Conservation (phyloP, 1,140 invertebrate genomes). For the Calephelis virginiensis region DNA sequence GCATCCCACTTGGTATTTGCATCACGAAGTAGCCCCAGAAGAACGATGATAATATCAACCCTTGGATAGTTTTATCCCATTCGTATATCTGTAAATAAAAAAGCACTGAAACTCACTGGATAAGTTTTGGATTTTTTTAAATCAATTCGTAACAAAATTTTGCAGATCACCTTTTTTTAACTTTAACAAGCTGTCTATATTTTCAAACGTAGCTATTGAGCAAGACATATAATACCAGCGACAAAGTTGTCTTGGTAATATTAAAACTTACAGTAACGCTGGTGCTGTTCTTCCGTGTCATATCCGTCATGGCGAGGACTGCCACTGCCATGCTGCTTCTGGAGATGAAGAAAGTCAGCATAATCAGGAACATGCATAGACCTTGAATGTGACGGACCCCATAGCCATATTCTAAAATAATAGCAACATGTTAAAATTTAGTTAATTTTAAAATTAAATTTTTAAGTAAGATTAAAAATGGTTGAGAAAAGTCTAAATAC, state of each 20-base stretch:
- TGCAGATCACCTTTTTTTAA: too few relatives aligned
- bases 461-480: too few relatives aligned
- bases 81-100: constrained; percentile 44
- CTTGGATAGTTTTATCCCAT: constrained; percentile 70
- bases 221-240: too few relatives aligned
- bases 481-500: too few relatives aligned
- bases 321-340: constrained; percentile 59
- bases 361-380: constrained; percentile 52
- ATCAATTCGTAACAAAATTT: too few relatives aligned
- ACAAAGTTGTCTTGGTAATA: too few relatives aligned
- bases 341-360: constrained; percentile 51
- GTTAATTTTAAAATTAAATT: too few relatives aligned
- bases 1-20: constrained; percentile 80
- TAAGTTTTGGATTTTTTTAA: too few relatives aligned
- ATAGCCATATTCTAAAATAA: constrained; percentile 45
- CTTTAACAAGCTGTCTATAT: too few relatives aligned
- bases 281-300: constrained; percentile 34
- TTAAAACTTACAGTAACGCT: constrained; percentile 38
- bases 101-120: background rate
- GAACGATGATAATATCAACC: constrained; percentile 78
- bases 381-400: constrained; percentile 59
- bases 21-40: constrained; percentile 81
- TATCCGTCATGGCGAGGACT: constrained; percentile 60
- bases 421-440: too few relatives aligned
- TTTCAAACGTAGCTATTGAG: too few relatives aligned